These are phyloP conservation scores for Drepanosiphum platanoidis DNA, from an alignment of 2,888 invertebrate genomes.

Conservation along the genomic window DNA sequence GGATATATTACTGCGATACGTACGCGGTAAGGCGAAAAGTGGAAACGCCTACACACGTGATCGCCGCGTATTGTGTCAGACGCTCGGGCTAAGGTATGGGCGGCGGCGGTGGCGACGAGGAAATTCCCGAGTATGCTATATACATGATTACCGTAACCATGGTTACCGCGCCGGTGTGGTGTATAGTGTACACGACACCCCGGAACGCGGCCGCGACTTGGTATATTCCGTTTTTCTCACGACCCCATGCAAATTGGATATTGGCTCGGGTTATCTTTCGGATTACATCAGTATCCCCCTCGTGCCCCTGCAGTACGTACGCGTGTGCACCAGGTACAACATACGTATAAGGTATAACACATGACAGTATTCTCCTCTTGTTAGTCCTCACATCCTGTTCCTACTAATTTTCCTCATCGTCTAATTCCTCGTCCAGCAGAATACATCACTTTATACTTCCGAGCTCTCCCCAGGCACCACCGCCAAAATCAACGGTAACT, in stretches of 20 bases:
- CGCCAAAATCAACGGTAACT: not conserved
- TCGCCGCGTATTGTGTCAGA: constrained; percentile 3
- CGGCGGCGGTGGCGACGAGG: not conserved
- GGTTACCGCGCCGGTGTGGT: constrained; percentile 29
- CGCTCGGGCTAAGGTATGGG: not conserved
- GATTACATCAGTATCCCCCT: not conserved
- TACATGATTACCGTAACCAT: constrained; percentile 22
- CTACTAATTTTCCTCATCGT: too few species aligned
- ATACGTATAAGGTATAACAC: not conserved
- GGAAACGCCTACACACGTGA: constrained; percentile 19
- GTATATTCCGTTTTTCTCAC: constrained; percentile 37
- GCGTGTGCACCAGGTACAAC: not conserved
- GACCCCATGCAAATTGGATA: constrained; percentile 40
- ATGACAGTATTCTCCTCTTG: not conserved
- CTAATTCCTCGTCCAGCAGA: too few species aligned
- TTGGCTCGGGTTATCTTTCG: constrained; percentile 26
- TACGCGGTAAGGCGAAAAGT: not conserved
- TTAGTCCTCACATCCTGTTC: not conserved
- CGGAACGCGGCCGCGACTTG: not conserved
- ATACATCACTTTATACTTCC: too few species aligned
- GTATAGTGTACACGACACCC: too few species aligned
- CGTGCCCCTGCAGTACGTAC: not conserved
- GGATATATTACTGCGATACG: too few species aligned
- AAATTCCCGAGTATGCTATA: constrained; percentile 2
- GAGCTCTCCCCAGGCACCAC: not conserved